These are phyloP conservation scores for Bombus fervidus DNA, from an alignment of 1,140 invertebrate genomes.

Conservation along the genomic window DNA sequence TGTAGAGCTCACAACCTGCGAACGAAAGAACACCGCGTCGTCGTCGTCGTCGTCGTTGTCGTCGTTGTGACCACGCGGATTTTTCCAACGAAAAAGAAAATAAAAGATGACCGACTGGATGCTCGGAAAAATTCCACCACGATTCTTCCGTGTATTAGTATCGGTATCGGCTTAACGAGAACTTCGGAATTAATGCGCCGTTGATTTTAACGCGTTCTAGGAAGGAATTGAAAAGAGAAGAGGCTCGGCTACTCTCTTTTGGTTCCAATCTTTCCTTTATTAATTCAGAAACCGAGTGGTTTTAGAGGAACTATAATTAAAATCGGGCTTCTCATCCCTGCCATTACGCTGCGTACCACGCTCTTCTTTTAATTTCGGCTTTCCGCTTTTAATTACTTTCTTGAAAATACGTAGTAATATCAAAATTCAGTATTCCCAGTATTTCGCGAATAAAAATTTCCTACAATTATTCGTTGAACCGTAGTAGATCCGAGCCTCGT, in stretches of 20 bases:
- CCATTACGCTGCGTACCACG: background rate
- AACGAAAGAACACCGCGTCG: background rate
- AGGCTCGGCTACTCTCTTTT: constrained; percentile 6
- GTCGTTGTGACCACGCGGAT: background rate
- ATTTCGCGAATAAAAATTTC: constrained; percentile 14
- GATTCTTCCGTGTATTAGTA: constrained; percentile 5
- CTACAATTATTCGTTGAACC: background rate
- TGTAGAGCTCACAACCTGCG: background rate
- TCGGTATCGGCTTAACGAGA: constrained; percentile 32
- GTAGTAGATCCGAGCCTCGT: background rate
- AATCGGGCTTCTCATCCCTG: constrained; percentile 26
- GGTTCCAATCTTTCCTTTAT: constrained; percentile 44
- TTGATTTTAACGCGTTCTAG: constrained; percentile 33
- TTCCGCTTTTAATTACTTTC: constrained; percentile 31
- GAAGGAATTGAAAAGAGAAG: constrained; percentile 31
- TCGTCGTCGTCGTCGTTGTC: too few species aligned
- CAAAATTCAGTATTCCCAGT: background rate
- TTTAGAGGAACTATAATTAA: constrained; percentile 45
- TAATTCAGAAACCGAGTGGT: constrained; percentile 30
- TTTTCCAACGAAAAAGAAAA: background rate
- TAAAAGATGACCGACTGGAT: background rate
- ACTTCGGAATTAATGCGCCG: constrained; percentile 28
- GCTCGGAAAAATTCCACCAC: background rate
- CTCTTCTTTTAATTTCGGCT: constrained; percentile 37
- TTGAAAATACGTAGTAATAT: background rate